Evolutionary conservation across 2,797 vertebrate species (phyloP), one percentile per base, ranked within the genome.

Genomic region (Sebastes oblongus): DNA sequence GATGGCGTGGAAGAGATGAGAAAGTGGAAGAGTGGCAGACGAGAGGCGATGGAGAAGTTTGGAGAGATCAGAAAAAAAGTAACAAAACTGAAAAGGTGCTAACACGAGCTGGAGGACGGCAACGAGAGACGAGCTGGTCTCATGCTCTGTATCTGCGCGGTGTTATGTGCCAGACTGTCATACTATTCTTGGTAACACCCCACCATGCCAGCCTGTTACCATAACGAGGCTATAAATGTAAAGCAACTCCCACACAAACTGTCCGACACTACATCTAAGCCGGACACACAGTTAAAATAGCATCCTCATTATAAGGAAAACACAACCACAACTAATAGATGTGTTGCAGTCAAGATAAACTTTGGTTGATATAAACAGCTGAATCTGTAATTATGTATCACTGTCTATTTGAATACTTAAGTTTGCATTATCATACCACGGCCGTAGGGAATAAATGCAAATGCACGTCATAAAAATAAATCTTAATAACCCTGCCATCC

Each of bases 141-240:
- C 8, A 46, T 50, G 22, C 46, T 80, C 18, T 46, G 66, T 50
- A 9, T 83, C 76, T 73, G 84, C 61, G 5, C 50, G 22, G 25
- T 25, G 54, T n/a, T 70, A 59, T 71, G 62, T 77, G 71, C 65
- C 84, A 80, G 85, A 80, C 79, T 75, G 73, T 67, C 24, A n/a
- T 22, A 24, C 84, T 92, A 86, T 86, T 84, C 68, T 69, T 78
- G 77, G 85, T 64, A 75, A 46, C 66, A 77, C 29, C 78, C 16
- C 42, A 59, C 22, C 55, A 61, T 74, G 81, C 61, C 77, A 83
- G 75, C 65, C 70, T 89, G 87, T 81, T 81, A 77, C 82, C 86
- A 88, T 83, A 90, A 92, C 72, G 59, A 84, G 69, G 72, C 84
- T 82, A 71, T 68, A 82, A 90, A 90, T 88, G 81, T 71, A 60